Conservation (phyloP, 2,888 invertebrate genomes). For the Dasypogon diadema region DNA sequence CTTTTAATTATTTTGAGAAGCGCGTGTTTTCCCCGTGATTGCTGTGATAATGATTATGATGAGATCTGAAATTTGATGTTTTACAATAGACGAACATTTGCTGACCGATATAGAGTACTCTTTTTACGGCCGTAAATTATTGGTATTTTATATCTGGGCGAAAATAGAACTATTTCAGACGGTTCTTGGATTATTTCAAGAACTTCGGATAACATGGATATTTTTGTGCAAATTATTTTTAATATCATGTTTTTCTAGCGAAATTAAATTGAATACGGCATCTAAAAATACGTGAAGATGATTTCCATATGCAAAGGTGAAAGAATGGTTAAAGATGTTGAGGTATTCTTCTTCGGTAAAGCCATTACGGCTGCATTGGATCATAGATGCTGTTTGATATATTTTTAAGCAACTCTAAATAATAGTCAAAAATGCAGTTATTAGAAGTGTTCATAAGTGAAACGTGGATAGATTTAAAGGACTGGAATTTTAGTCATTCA, state of each 20-base stretch:
- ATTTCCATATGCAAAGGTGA: neutral
- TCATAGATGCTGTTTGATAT: no score
- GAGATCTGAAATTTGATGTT: constrained; percentile 3
- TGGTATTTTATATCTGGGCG: neutral
- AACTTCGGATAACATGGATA: neutral
- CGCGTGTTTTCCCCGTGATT: neutral
- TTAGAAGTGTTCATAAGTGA: no score
- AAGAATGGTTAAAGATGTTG: neutral
- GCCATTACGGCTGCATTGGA: no score
- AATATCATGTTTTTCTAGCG: neutral
- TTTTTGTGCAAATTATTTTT: constrained; percentile 15
- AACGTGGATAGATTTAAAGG: no score
- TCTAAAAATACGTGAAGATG: neutral
- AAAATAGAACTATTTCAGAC: constrained; percentile 13
- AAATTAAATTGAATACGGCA: neutral
- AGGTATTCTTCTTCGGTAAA: neutral
- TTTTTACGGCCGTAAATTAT: constrained; percentile 15
- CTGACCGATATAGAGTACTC: neutral
- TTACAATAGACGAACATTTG: constrained; percentile 5
- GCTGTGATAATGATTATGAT: neutral
- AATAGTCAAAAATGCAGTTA: no score
- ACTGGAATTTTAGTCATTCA: no score
- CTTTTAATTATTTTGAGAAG: constrained; percentile 33
- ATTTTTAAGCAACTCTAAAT: no score
- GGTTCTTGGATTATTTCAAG: neutral